Conservation (phyloP, 2,113 vertebrate species). For the Pterocles burchelli region DNA sequence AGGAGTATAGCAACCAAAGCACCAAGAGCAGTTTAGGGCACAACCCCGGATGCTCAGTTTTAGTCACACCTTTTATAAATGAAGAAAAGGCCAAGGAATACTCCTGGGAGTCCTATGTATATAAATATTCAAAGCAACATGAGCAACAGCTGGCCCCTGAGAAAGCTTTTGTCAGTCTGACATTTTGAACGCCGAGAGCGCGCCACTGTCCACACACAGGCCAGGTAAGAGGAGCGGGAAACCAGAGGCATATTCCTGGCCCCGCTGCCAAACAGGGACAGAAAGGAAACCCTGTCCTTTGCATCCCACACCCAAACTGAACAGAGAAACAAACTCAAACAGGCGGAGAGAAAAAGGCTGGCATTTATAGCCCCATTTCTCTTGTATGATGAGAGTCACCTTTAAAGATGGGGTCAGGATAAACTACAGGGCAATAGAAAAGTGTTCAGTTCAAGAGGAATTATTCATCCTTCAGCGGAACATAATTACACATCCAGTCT, state of each 20-base stretch:
- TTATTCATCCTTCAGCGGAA: constrained; percentile 39
- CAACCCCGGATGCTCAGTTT: accelerated
- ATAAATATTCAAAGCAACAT: not conserved
- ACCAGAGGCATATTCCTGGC: accelerated
- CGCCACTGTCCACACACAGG: accelerated
- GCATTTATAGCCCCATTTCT: not conserved
- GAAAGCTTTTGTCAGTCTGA: not conserved
- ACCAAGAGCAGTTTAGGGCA: accelerated
- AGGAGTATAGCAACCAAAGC: not conserved
- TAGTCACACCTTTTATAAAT: not conserved
- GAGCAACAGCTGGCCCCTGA: not conserved
- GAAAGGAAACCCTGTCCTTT: not conserved
- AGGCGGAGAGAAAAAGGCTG: not conserved
- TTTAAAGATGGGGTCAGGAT: not conserved
- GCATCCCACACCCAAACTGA: not conserved
- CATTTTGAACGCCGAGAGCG: accelerated
- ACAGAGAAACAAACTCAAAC: not conserved
- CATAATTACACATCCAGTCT: constrained; percentile 33
- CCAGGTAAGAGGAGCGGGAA: not conserved
- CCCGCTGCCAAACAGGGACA: accelerated
- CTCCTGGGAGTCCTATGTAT: not conserved
- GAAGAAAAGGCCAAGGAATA: not conserved
- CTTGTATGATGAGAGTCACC: not conserved
- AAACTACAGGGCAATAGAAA: constrained; percentile 27
- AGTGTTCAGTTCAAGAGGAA: not conserved